Base-by-base conservation (phyloP, 1,140 invertebrate species). In the Musca vetustissima region DNA sequence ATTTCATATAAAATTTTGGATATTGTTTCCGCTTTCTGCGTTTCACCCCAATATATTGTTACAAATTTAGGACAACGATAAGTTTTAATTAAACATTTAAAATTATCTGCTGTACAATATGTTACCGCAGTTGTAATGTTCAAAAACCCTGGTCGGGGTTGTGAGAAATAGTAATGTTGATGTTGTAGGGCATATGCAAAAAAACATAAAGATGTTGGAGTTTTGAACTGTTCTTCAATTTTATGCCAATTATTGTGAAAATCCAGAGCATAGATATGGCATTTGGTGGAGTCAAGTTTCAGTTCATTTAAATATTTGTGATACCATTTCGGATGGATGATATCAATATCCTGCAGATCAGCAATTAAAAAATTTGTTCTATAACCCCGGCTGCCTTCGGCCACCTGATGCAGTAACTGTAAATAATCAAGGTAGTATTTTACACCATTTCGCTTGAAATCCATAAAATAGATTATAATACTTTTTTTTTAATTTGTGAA, bases 391-490 rank as follows among this genome's bases (percentile, higher is more conserved):
- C 17, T 9, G 28, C 4, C 8, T 13, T 43, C n/a, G 19, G 28
- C 32, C 32, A 61, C 57, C 21, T 61, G 57, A 61, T 36, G 36
- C 17, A 61, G 17, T 43, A 36, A n/a, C 32, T 61, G n/a, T 4
- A 61, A 8, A 28, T 28, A 61, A 11, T 61, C 19, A 14, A 61
- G 17, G 4, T 61, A 32, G 22, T 43, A 32, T 21, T 7, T 3
- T 11, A 61, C 15, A 32, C 28, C 32, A n/a, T 61, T 61, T 7
- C 28, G 7, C 21, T 32, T 28, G 22, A 61, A 36, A 13, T 61
- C 32, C 28, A 61, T 36, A 36, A 36, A 61, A 19, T 19, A 19
- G 1, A 61, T 21, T 17, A 61, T 11, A 19, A 19, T 0, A 21
- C 17, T 13, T 43, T 22, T 28, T n/a, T 43, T 11, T 7, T 43